Conservation (phyloP, 2,797 vertebrate species). For the Schizopygopsis malacanthus region DNA sequence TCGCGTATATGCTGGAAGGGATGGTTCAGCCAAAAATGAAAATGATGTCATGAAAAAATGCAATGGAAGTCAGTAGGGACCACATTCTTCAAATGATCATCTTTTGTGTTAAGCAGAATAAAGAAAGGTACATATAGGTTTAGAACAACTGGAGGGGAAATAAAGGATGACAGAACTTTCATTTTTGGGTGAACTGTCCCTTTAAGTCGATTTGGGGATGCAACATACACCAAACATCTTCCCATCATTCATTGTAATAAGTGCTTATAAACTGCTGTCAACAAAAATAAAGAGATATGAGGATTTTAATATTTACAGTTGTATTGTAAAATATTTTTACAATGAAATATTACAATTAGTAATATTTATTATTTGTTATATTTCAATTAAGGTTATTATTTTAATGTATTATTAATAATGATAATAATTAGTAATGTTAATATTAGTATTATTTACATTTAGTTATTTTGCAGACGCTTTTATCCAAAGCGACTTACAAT, state of each 20-base stretch:
- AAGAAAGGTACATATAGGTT: no score
- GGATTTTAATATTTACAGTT: background rate
- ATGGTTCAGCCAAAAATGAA: background rate
- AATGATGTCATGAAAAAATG: no score
- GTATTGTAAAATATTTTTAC: background rate
- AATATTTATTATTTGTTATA: background rate
- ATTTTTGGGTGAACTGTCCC: background rate
- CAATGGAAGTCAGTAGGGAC: no score
- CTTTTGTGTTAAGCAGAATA: no score
- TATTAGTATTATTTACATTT: background rate
- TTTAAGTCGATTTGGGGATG: background rate
- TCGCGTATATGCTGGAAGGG: background rate
- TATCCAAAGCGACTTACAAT: no score
- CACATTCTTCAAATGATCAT: no score
- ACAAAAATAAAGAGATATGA: background rate
- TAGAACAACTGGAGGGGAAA: background rate
- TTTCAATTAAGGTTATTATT: background rate
- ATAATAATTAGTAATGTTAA: background rate
- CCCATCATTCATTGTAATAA: background rate
- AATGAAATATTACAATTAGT: background rate
- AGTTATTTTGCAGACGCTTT: no score
- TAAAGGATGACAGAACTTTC: background rate
- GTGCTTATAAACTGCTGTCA: background rate
- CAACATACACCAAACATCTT: background rate
- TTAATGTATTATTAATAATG: background rate